Conservation (phyloP, 2,888 invertebrate genomes). For the Nomada ferruginata region DNA sequence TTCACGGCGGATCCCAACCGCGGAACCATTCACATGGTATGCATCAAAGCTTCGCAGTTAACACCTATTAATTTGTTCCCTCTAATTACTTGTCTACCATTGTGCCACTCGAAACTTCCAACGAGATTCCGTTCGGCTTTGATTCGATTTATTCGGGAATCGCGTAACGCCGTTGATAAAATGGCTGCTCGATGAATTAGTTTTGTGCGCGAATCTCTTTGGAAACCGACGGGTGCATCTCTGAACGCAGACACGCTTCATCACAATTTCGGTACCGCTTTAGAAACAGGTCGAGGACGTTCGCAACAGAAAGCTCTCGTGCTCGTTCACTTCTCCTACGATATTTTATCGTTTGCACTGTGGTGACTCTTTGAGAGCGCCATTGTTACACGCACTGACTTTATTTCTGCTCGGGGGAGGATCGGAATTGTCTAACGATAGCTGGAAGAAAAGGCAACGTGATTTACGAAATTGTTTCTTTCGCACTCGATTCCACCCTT, state of each 20-base stretch:
- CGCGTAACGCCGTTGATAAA: not conserved
- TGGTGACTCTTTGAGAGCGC: constrained; percentile 22
- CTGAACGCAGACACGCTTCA: constrained; percentile 47
- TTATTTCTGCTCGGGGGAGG: constrained; percentile 49
- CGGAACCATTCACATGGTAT: constrained; percentile 87
- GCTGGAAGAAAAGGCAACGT: not conserved
- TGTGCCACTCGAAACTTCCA: constrained; percentile 3
- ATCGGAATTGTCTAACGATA: constrained; percentile 25
- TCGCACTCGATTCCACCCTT: constrained; percentile 6
- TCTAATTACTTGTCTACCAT: constrained; percentile 13
- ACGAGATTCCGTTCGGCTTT: constrained; percentile 12
- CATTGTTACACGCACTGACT: constrained; percentile 43
- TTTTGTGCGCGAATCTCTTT: constrained; percentile 36
- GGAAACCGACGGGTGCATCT: constrained; percentile 44
- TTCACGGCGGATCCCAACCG: constrained; percentile 82
- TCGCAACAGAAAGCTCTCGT: constrained; percentile 47
- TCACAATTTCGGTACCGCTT: constrained; percentile 57
- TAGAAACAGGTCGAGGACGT: constrained; percentile 57
- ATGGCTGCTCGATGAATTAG: not conserved
- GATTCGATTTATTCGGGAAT: not conserved
- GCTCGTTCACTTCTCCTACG: constrained; percentile 38
- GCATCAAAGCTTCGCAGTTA: constrained; percentile 65
- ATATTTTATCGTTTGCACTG: constrained; percentile 40
- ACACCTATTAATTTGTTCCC: not conserved
- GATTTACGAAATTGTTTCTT: not conserved